Evolutionary conservation across 1,140 invertebrate species (phyloP).

Genomic region (Polypedilum pembai): DNA sequence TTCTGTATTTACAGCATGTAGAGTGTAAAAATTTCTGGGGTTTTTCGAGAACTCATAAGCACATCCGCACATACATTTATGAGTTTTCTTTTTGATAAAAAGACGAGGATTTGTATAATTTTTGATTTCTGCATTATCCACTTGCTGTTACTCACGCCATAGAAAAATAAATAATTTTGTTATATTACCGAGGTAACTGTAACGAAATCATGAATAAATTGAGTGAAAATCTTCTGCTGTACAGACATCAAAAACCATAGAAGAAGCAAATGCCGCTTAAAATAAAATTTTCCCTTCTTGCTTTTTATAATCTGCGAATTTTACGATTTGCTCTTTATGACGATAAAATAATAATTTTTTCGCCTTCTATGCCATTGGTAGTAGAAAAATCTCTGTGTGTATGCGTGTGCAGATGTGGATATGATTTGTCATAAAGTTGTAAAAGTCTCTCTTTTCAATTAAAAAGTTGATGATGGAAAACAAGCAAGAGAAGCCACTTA

Average conservation of each 20-base stretch:
- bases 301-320: slow-evolving; percentile 3
- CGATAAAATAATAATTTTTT: slow-evolving; percentile 3
- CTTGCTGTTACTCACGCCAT: not conserved
- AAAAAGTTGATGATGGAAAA: slow-evolving; percentile 12
- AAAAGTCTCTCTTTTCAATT: slow-evolving; percentile 14
- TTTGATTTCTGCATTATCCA: not conserved
- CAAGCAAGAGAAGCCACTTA: not conserved
- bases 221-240: no score
- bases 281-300: not conserved
- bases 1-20: not conserved
- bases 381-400: not conserved
- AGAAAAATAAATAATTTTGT: not conserved
- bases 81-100: not conserved
- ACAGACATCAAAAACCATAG: no score
- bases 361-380: not conserved
- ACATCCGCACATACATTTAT: not conserved
- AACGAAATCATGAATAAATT: no score
- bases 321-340: not conserved
- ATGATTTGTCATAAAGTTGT: slow-evolving; percentile 18
- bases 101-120: not conserved
- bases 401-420: not conserved
- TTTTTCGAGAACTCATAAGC: not conserved
- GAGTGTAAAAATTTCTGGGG: no score
- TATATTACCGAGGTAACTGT: no score
- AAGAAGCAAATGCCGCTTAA: not conserved